A percentile compares a stretch with the other conserved stretches of the same genome.
Conservation (phyloP, 2,888 invertebrate species). For the Hirtodrosophila alboralis region DNA sequence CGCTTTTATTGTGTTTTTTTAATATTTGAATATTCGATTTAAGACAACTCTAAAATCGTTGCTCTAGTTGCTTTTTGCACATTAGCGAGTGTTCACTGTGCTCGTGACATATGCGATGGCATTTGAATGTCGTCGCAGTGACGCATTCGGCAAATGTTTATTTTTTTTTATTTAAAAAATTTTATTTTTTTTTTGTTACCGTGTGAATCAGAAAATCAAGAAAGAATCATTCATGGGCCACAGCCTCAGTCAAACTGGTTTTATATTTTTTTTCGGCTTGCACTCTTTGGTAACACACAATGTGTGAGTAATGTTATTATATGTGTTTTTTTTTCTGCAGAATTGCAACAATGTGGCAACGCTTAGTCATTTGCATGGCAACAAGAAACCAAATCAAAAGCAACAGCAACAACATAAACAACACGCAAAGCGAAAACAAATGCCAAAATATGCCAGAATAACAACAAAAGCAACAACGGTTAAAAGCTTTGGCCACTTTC, state of each 20-base stretch:
- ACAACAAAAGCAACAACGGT: slow-evolving; percentile 22
- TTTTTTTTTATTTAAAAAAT: background rate
- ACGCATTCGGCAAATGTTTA: slow-evolving; percentile 42
- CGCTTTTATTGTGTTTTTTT: too few relatives aligned
- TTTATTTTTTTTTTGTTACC: slow-evolving; percentile 17
- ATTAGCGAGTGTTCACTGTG: slow-evolving; percentile 10
- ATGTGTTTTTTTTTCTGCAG: slow-evolving; percentile 8
- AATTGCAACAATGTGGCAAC: slow-evolving; percentile 46
- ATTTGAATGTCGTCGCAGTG: slow-evolving; percentile 41
- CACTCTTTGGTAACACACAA: slow-evolving; percentile 8
- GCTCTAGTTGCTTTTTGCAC: slow-evolving; percentile 6
- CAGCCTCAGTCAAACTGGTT: slow-evolving; percentile 38
- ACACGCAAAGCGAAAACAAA: slow-evolving; percentile 33
- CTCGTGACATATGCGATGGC: slow-evolving; percentile 17
- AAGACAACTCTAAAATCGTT: too few relatives aligned
- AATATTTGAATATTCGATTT: too few relatives aligned
- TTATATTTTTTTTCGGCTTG: slow-evolving; percentile 20
- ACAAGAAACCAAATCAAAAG: too few relatives aligned
- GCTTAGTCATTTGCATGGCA: slow-evolving; percentile 36
- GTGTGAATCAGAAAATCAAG: slow-evolving; percentile 52
- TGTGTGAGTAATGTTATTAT: slow-evolving; percentile 25
- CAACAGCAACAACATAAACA: slow-evolving; percentile 53
- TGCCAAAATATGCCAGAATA: slow-evolving; percentile 44
- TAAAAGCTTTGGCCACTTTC: slow-evolving; percentile 58
- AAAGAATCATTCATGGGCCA: slow-evolving; percentile 43